Conservation (phyloP, 1,140 invertebrate genomes). For the Scaptomyza pallida region DNA sequence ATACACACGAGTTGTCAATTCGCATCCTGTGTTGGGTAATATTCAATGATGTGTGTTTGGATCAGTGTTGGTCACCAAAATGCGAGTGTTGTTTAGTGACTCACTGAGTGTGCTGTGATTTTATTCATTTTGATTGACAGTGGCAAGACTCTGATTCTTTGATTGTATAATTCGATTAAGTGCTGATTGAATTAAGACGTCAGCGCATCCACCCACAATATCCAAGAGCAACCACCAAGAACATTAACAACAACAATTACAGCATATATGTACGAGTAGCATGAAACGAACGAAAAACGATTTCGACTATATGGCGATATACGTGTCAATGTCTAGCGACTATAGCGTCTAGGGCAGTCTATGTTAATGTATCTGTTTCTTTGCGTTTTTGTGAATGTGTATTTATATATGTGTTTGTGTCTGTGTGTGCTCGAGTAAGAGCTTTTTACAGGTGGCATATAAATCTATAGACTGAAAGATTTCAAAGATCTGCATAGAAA, state of each 20-base stretch:
- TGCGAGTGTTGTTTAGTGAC: slow-evolving; percentile 27
- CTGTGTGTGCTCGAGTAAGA: slow-evolving; percentile 37
- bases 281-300: slow-evolving; percentile 33
- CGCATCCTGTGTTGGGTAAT: slow-evolving; percentile 50
- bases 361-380: slow-evolving; percentile 13
- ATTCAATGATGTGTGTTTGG: not conserved
- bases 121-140: slow-evolving; percentile 70
- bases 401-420: slow-evolving; percentile 28
- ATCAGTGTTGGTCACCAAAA: slow-evolving; percentile 21
- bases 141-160: slow-evolving; percentile 60
- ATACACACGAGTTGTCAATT: not conserved
- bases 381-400: slow-evolving; percentile 29
- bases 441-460: slow-evolving; percentile 77
- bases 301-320: slow-evolving; percentile 40
- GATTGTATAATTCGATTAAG: slow-evolving; percentile 80
- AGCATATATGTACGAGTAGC: slow-evolving; percentile 21
- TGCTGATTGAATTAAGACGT: slow-evolving; percentile 82
- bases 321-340: slow-evolving; percentile 78
- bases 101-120: slow-evolving; percentile 18
- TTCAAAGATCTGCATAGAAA: slow-evolving; percentile 34
- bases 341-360: slow-evolving; percentile 63
- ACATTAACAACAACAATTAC: slow-evolving; percentile 19
- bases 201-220: slow-evolving; percentile 60
- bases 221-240: slow-evolving; percentile 19
- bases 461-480: slow-evolving; percentile 73